A percentile compares a stretch with the other conserved stretches of the same genome.
Conservation (phyloP, 2,113 vertebrate species). For the Plotosus lineatus region DNA sequence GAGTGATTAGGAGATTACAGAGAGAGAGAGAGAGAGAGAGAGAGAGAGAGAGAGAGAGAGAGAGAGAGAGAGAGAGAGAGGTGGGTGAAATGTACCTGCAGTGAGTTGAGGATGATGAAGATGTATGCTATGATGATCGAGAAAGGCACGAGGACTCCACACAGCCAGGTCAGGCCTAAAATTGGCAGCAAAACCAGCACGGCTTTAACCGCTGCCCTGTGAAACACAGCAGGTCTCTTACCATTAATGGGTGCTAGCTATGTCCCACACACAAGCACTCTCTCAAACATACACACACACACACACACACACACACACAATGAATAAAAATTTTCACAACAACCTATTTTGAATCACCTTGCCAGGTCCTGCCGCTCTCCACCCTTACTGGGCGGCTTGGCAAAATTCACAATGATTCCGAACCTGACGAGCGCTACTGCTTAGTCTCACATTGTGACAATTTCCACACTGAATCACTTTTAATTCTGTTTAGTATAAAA, state of each 20-base stretch:
- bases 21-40: background rate
- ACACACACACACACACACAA: constrained; percentile 31
- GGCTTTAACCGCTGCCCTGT: constrained; percentile 76
- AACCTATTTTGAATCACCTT: background rate
- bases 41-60: background rate
- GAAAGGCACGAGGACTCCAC: constrained; percentile 75
- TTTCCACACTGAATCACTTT: constrained; percentile 71
- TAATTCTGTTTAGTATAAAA: constrained; percentile 78
- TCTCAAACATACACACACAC: constrained; percentile 13
- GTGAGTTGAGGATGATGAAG: constrained; percentile 78
- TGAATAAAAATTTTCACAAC: constrained; percentile 1
- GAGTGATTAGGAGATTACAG: background rate
- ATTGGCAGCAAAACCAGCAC: constrained; percentile 78
- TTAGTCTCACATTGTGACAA: constrained; percentile 70
- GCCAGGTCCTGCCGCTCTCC: constrained; percentile 11
- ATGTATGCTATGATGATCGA: constrained; percentile 76
- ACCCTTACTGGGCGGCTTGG: constrained; percentile 41
- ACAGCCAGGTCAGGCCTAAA: constrained; percentile 79
- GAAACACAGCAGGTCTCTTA: constrained; percentile 42
- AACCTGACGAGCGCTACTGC: constrained; percentile 63
- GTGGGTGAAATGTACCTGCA: constrained; percentile 67
- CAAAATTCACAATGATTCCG: constrained; percentile 54
- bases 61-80: background rate
- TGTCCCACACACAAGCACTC: constrained; percentile 25
- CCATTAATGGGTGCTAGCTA: constrained; percentile 34